A percentile compares a stretch with the other conserved stretches of the same genome.
Conservation (phyloP, 1,140 invertebrate genomes). For the Panulirus ornatus region DNA sequence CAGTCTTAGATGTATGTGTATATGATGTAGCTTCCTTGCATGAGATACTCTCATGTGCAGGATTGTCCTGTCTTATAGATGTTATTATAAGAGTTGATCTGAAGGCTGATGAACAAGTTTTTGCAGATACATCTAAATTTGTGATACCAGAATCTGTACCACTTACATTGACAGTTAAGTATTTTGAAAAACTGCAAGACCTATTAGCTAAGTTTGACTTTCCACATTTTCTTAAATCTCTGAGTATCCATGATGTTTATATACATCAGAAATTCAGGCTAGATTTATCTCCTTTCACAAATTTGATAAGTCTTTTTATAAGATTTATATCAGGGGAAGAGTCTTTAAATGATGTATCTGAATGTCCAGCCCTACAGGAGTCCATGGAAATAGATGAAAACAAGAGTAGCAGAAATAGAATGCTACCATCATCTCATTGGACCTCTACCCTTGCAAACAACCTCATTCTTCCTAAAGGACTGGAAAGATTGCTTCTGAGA, state of each 20-base stretch:
- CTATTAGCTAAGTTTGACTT: conserved; percentile 11
- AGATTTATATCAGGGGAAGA: background rate
- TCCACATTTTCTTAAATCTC: background rate
- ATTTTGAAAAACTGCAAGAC: conserved; percentile 38
- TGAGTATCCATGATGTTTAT: conserved; percentile 35
- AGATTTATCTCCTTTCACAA: conserved; percentile 10
- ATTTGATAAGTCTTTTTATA: background rate
- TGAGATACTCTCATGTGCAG: background rate
- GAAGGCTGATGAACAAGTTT: background rate
- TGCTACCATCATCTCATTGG: background rate
- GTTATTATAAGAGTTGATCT: conserved; percentile 10
- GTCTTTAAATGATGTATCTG: background rate
- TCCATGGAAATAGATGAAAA: background rate
- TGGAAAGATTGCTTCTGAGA: conserved; percentile 7
- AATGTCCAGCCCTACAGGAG: background rate
- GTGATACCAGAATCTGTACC: background rate
- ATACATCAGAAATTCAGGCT: conserved; percentile 23
- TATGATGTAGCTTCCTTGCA: conserved; percentile 22
- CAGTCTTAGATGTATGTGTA: conserved; percentile 20
- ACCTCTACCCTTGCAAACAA: background rate
- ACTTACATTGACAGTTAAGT: conserved; percentile 23
- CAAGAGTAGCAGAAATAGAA: too few relatives aligned
- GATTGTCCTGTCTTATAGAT: background rate
- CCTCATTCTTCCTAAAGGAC: background rate
- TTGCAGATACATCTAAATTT: background rate